A percentile compares a stretch with the other conserved stretches of the same genome.
phyloP scores from a whole-genome alignment of 2,888 invertebrate genomes.

The Thalpophila matura region DNA sequence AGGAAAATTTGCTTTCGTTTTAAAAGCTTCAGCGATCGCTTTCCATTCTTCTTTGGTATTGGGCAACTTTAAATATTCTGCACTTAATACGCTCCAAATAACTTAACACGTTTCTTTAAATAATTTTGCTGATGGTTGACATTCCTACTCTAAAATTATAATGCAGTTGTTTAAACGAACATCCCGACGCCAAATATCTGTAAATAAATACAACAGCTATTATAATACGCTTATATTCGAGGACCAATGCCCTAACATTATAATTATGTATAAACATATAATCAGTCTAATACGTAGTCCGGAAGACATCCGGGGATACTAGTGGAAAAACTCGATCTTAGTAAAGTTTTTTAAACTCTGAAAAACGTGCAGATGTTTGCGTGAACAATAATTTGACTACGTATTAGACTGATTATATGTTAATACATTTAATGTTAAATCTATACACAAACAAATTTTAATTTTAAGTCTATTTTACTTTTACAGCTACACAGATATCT shows the following conservation, averaged over 20 bases:
- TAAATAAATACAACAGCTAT: constrained; percentile 10
- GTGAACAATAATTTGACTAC: constrained; percentile 4
- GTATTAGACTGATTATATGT: constrained; percentile 7
- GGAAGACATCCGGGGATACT: too few relatives aligned
- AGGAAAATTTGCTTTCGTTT: constrained; percentile 18
- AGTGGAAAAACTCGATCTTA: too few relatives aligned
- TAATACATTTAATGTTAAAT: neutral
- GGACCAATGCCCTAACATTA: constrained; percentile 10
- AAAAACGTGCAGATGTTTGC: constrained; percentile 9
- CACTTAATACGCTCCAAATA: neutral
- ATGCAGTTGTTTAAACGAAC: constrained; percentile 46
- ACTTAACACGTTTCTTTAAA: neutral
- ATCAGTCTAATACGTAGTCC: constrained; percentile 5
- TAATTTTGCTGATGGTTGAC: neutral
- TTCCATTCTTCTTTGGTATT: constrained; percentile 2
- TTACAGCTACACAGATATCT: constrained; percentile 25
- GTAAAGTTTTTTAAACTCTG: too few relatives aligned
- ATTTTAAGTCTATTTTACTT: constrained; percentile 20
- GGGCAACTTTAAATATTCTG: neutral
- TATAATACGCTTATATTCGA: constrained; percentile 9
- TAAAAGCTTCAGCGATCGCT: constrained; percentile 6
- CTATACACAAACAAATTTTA: constrained; percentile 8
- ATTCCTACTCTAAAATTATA: constrained; percentile 1
- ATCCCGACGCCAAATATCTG: constrained; percentile 45
- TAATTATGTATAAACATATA: neutral